Evolutionary conservation across 2,797 vertebrate species (phyloP).

Genomic region (Labroides dimidiatus): DNA sequence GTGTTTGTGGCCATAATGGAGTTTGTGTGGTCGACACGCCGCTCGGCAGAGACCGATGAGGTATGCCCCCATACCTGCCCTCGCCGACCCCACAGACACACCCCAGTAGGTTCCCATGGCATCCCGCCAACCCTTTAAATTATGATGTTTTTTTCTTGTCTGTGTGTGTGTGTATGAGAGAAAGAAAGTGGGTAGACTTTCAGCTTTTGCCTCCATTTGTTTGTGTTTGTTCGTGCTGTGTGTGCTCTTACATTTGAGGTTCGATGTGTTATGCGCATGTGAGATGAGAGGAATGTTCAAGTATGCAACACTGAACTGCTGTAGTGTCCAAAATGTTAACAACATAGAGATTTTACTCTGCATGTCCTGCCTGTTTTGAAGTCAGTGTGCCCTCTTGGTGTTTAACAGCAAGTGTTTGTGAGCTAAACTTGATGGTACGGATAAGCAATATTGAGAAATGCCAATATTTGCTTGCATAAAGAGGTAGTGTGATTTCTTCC

Average conservation of each 20-base stretch:
- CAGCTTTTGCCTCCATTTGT: slow-evolving; percentile 59
- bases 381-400: slow-evolving; percentile 53
- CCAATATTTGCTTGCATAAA: slow-evolving; percentile 83
- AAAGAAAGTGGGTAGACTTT: slow-evolving; percentile 33
- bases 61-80: slow-evolving; percentile 86
- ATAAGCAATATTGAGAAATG: slow-evolving; percentile 83
- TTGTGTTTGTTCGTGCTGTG: slow-evolving; percentile 31
- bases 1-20: slow-evolving; percentile 96
- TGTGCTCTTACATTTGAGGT: slow-evolving; percentile 44
- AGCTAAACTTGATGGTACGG: slow-evolving; percentile 63
- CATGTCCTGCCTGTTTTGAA: slow-evolving; percentile 67
- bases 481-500: slow-evolving; percentile 76
- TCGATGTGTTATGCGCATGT: slow-evolving; percentile 54
- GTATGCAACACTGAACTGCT: slow-evolving; percentile 51
- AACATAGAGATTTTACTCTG: slow-evolving; percentile 39
- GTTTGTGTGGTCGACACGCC: slow-evolving; percentile 94
- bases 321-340: slow-evolving; percentile 24
- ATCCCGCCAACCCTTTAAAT: slow-evolving; percentile 75
- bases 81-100: slow-evolving; percentile 82
- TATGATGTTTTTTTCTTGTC: slow-evolving; percentile 58
- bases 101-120: slow-evolving; percentile 86
- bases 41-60: slow-evolving; percentile 93
- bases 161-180: slow-evolving; percentile 41
- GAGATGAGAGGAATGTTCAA: slow-evolving; percentile 58
- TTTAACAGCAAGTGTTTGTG: slow-evolving; percentile 69